Base-by-base conservation (phyloP, 2,113 vertebrate species). In the Ciconia maguari region DNA sequence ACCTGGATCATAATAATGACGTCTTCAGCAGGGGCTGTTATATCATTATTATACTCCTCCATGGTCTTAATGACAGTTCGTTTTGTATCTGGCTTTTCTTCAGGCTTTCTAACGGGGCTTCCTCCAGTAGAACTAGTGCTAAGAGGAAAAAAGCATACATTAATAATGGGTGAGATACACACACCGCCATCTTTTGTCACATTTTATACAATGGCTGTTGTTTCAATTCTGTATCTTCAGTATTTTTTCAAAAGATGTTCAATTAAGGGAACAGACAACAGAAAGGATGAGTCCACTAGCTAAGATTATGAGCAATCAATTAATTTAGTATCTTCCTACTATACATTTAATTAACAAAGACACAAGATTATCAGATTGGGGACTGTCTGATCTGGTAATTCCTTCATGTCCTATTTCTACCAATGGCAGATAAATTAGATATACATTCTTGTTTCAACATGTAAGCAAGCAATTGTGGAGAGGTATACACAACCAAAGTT, bases 1-100 rank as follows among this genome's bases (percentile, higher is more conserved):
- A 99, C 98, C 96, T 99, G 98, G 91, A 99, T 96, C 98, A 98
- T 98, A 68, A 99, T 99, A 46, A 99, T 99, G 84, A 99, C 98
- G 9, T 98, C 99, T 90, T 99, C 98, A 16, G 98, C 97, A 38
- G 98, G 98, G 36, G 98, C 97, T 22, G 98, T 98, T 71, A 97
- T 98, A 82, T 98, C 98, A 6, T 99, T 99, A 70, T 98, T 98
- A 71, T 98, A 98, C 57, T 99, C 99, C 91, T 99, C 98, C 97
- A 99, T 97, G 15, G 98, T 98, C 97, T 98, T 99, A 71, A 99
- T 97, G 85, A 98, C 98, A 6, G 98, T 98, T 82, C 98, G 98
- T 86, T 98, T 99, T 55, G 98, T 97, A 57, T 98, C 98, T 57
- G 94, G 41, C 90, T 98, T 99, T 51, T 99, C 98, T 94, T 99